Evolutionary conservation across 2,113 vertebrate species (phyloP), one percentile per base, ranked within the genome.

Genomic region (Oncorhynchus clarkii): DNA sequence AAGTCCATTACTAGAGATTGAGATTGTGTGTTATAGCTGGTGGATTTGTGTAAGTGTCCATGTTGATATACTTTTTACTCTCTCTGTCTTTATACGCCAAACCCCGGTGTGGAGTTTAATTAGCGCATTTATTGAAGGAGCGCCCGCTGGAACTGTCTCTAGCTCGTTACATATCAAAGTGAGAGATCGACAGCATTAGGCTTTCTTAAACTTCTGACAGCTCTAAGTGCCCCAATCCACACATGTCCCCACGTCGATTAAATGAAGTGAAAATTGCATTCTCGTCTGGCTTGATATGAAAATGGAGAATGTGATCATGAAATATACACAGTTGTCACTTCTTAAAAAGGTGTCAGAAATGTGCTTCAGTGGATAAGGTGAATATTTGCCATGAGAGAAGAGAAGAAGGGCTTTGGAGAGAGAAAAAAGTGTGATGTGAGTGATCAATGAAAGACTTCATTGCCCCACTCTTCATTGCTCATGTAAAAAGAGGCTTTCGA

Each of bases 201-300:
- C 93, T 91, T 13, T 48, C 90, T 93, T 93, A 73, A 94, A 93
- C 78, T 78, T 76, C 79, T 77, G 76, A 75, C 84, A 78, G 78
- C 94, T 94, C 93, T 86, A 94, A 94, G 93, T 94, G 92, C 91
- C 92, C 90, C 91, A 90, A 93, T 92, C 94, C 92, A 22, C 45
- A n/a, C 65, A 11, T 9, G 5, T 59, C 18, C 48, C 64, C 27
- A 94, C 94, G 94, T 94, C 94, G 94, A 95, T 95, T 95, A 95
- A 96, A 96, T 95, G 94, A 96, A 96, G 95, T 96, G 95, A 96
- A 96, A 96, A 96, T 96, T 96, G 95, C 94, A 96, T 96, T 96
- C 94, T 96, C 95, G 92, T 95, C 95, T 95, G 94, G 94, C 94
- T 95, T 94, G 94, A 95, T 94, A 96, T 96, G 95, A 96, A 96